These are phyloP conservation scores for Idaea aversata DNA, from an alignment of 2,888 invertebrate genomes.

Conservation along the genomic window DNA sequence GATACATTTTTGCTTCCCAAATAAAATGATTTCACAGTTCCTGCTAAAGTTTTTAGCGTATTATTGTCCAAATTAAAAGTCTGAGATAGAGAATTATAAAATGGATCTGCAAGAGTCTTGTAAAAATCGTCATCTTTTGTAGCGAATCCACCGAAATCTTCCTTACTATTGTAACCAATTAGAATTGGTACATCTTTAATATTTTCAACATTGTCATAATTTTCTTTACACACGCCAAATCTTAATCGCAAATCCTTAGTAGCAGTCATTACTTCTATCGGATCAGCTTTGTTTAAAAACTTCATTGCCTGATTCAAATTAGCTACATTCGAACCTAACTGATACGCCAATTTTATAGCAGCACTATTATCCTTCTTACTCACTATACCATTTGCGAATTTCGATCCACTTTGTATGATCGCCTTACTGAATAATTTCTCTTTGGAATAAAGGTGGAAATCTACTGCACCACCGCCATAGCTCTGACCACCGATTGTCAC, in stretches of 20 bases:
- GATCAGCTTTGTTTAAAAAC: constrained; percentile 39
- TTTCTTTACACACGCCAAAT: constrained; percentile 44
- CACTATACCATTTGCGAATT: constrained; percentile 36
- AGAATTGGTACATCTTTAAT: constrained; percentile 36
- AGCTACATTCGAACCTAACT: constrained; percentile 37
- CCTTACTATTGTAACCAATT: constrained; percentile 49
- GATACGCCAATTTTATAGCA: constrained; percentile 42
- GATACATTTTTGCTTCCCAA: constrained; percentile 36
- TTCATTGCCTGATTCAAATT: constrained; percentile 37
- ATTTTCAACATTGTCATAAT: constrained; percentile 20
- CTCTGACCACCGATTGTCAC: constrained; percentile 60
- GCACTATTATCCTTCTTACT: constrained; percentile 36
- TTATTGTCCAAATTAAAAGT: constrained; percentile 23
- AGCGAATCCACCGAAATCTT: constrained; percentile 35
- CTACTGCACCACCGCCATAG: constrained; percentile 54
- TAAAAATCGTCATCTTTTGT: constrained; percentile 32
- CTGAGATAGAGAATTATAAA: constrained; percentile 26
- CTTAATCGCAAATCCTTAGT: constrained; percentile 29
- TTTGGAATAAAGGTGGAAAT: constrained; percentile 49
- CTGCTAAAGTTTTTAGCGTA: constrained; percentile 29
- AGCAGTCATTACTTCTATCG: constrained; percentile 41
- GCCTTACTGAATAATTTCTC: constrained; percentile 49
- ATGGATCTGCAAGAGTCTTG: constrained; percentile 16
- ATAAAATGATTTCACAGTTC: constrained; percentile 35
- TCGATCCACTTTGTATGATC: constrained; percentile 53